A percentile compares a stretch with the other conserved stretches of the same genome.
Conservation (phyloP, 2,797 vertebrate species). For the Setipinna tenuifilis region DNA sequence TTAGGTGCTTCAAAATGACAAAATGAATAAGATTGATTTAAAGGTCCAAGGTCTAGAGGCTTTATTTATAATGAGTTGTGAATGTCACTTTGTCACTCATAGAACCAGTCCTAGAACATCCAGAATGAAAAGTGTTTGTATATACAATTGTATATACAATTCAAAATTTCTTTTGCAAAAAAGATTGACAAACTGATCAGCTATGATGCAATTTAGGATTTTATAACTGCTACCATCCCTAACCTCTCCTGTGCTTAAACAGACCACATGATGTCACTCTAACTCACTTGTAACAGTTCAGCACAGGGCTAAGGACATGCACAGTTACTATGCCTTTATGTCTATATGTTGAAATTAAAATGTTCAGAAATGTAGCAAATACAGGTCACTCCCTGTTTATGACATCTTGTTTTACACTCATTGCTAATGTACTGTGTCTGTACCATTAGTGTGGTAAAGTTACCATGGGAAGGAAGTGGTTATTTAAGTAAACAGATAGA, state of each 20-base stretch:
- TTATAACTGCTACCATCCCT: neutral
- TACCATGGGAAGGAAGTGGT: neutral
- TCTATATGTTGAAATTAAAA: neutral
- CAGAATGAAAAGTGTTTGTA: no score
- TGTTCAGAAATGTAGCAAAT: neutral
- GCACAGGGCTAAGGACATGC: neutral
- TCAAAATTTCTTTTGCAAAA: no score
- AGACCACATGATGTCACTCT: conserved; percentile 72
- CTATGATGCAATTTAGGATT: neutral
- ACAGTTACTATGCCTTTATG: neutral
- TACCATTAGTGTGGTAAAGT: neutral
- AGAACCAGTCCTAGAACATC: no score
- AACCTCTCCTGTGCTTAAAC: conserved; percentile 27
- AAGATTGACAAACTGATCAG: neutral
- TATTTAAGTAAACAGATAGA: neutral
- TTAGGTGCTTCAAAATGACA: no score
- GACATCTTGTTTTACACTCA: neutral
- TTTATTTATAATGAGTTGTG: no score
- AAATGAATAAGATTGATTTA: no score
- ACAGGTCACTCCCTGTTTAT: neutral
- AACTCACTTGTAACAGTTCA: conserved; percentile 40
- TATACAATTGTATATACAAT: no score
- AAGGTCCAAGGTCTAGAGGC: no score
- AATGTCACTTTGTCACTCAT: no score
- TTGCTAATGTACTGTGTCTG: neutral